Conservation (phyloP, 2,797 vertebrate genomes). For the Semaprochilodus insignis region DNA sequence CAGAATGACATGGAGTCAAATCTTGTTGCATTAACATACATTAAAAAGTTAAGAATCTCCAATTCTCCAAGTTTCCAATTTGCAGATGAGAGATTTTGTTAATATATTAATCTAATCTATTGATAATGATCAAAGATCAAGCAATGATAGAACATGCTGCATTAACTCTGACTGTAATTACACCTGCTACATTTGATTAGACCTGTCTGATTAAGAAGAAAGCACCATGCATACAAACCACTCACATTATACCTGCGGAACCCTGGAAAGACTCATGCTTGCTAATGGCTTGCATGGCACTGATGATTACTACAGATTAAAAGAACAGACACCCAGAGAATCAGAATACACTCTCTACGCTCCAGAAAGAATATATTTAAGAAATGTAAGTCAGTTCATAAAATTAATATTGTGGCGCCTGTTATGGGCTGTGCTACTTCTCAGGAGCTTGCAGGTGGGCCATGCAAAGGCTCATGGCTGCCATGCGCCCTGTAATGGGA, state of each 20-base stretch:
- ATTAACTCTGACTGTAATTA: constrained; percentile 22
- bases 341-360: not conserved
- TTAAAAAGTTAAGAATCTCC: not conserved
- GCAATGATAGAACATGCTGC: not conserved
- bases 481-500: too few species aligned
- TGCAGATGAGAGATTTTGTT: not conserved
- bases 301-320: constrained; percentile 17
- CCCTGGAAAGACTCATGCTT: not conserved
- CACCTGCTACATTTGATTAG: constrained; percentile 21
- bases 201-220: constrained; percentile 13
- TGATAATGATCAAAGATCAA: not conserved
- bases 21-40: too few species aligned
- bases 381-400: not conserved
- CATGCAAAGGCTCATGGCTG: too few species aligned
- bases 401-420: not conserved
- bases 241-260: not conserved
- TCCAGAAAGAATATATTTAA: not conserved
- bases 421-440: too few species aligned
- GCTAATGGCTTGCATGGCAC: not conserved
- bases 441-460: too few species aligned
- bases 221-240: constrained; percentile 5
- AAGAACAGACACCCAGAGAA: not conserved
- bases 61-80: not conserved
- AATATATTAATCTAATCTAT: not conserved
- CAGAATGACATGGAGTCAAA: too few species aligned